Conservation (phyloP, 2,113 vertebrate species). For the Alosa alosa region DNA sequence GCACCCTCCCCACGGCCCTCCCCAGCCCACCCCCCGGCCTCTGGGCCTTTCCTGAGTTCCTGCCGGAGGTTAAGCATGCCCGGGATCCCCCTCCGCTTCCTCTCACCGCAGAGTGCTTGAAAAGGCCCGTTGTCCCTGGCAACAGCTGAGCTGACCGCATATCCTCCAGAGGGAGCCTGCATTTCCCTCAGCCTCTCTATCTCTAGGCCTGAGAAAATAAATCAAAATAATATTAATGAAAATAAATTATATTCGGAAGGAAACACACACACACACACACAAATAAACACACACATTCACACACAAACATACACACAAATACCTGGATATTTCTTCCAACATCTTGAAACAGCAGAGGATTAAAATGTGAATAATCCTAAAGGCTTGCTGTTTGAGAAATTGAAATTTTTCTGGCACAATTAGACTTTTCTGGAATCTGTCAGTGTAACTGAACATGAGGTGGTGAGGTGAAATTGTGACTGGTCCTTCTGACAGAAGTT, state of each 20-base stretch:
- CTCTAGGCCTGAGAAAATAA: background rate
- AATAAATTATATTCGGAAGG: background rate
- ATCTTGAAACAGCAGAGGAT: background rate
- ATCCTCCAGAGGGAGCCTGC: conserved; percentile 34
- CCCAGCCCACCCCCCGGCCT: conserved; percentile 22
- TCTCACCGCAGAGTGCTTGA: conserved; percentile 16
- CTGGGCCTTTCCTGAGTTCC: conserved; percentile 34
- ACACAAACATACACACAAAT: background rate
- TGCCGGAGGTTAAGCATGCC: conserved; percentile 38
- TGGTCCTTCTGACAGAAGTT: background rate
- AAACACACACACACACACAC: background rate
- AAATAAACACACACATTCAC: background rate
- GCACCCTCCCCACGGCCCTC: background rate
- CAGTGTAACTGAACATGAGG: background rate
- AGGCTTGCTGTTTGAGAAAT: background rate
- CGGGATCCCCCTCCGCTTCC: conserved; percentile 40
- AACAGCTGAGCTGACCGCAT: conserved; percentile 47
- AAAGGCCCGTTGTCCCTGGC: conserved; percentile 46
- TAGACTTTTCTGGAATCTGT: background rate
- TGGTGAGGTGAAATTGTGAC: background rate
- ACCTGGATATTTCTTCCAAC: background rate
- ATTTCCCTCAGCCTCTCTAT: background rate
- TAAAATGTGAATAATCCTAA: background rate
- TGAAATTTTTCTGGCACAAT: background rate
- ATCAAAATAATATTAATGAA: conserved; percentile 3